Conservation (phyloP, 2,888 invertebrate genomes). For the Catocala nupta region DNA sequence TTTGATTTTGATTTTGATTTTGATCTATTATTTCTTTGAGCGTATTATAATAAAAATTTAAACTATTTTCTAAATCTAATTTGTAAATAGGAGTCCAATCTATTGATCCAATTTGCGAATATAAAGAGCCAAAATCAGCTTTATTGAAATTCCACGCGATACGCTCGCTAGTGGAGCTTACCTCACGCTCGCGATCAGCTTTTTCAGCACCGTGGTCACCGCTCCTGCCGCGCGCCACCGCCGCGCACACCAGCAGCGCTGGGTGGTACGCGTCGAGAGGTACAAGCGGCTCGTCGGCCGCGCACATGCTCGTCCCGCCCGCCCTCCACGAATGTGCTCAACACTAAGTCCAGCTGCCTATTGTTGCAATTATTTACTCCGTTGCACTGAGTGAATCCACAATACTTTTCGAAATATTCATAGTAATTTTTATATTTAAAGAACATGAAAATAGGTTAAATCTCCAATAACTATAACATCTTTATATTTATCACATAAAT, state of each 20-base stretch:
- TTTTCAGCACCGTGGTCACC: slow-evolving; percentile 3
- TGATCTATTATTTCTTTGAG: slow-evolving; percentile 15
- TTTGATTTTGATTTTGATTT: no score
- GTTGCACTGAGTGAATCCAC: not conserved
- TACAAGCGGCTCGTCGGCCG: slow-evolving; percentile 5
- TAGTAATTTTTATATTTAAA: not conserved
- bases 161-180: not conserved
- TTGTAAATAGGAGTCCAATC: slow-evolving; percentile 22
- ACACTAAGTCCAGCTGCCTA: slow-evolving; percentile 9
- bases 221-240: not conserved
- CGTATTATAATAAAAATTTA: slow-evolving; percentile 13
- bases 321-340: slow-evolving; percentile 6
- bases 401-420: not conserved
- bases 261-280: slow-evolving; percentile 15
- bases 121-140: slow-evolving; percentile 12
- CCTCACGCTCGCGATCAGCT: not conserved
- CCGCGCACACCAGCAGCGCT: slow-evolving; percentile 1
- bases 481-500: not conserved
- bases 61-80: slow-evolving; percentile 20
- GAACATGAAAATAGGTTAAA: not conserved
- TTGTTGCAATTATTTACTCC: slow-evolving; percentile 1
- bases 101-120: slow-evolving; percentile 8
- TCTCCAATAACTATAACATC: not conserved
- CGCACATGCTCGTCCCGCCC: slow-evolving; percentile 6
- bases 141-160: slow-evolving; percentile 17